phyloP scores from a whole-genome alignment of 2,797 vertebrate genomes.

The Eleutherodactylus coqui region DNA sequence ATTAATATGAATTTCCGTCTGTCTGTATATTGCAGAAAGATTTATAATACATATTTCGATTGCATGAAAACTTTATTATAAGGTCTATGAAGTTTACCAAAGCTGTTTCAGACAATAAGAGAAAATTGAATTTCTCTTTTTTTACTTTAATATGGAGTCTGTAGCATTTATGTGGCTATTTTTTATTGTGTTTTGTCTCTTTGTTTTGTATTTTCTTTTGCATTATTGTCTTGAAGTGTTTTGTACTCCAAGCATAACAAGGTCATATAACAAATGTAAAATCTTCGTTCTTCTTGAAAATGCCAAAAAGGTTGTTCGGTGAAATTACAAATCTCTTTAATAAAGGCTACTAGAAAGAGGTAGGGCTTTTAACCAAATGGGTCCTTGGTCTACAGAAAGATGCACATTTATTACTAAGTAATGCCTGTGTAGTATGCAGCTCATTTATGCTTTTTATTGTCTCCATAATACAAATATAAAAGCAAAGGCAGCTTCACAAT shows the following conservation, averaged over 20 bases:
- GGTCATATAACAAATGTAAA: not conserved
- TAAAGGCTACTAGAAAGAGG: slow-evolving; percentile 27
- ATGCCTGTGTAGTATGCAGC: not conserved
- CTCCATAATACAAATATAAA: not conserved
- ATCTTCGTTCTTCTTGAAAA: slow-evolving; percentile 12
- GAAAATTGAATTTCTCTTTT: slow-evolving; percentile 24
- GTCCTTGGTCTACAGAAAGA: slow-evolving; percentile 1
- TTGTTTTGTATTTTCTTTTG: not conserved
- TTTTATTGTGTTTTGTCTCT: slow-evolving; percentile 4
- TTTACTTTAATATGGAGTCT: slow-evolving; percentile 14
- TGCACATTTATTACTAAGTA: not conserved
- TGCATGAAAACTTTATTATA: not conserved
- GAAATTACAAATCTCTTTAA: slow-evolving; percentile 32
- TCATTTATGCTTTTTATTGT: not conserved
- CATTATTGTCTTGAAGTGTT: slow-evolving; percentile 18
- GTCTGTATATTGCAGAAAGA: too few relatives aligned
- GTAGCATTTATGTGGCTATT: not conserved
- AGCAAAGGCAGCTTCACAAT: not conserved
- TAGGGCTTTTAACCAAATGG: slow-evolving; percentile 28
- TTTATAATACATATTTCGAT: not conserved
- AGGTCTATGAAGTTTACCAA: not conserved
- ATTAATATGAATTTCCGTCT: not conserved
- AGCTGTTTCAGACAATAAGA: not conserved
- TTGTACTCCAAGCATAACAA: not conserved
- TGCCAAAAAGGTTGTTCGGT: not conserved